Evolutionary conservation across 2,113 vertebrate genomes (phyloP).

Genomic region (Eleginops maclovinus): DNA sequence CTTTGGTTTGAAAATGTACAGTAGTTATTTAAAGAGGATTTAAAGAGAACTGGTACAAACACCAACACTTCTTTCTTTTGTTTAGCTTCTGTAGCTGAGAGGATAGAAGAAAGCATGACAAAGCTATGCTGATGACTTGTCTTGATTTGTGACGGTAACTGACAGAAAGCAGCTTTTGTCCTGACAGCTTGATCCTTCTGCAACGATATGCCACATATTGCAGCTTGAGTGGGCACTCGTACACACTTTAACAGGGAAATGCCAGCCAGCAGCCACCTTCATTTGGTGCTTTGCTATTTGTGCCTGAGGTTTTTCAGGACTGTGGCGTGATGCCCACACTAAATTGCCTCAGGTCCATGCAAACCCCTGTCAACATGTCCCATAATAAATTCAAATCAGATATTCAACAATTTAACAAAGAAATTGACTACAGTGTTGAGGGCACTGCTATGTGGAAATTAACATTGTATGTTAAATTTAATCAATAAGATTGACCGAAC

Average conservation of each 20-base stretch:
- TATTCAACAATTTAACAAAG: background rate
- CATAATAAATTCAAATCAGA: slow-evolving; percentile 33
- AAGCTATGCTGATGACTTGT: slow-evolving; percentile 23
- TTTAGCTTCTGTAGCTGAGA: background rate
- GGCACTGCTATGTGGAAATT: background rate
- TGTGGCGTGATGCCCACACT: slow-evolving; percentile 38
- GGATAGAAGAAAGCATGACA: slow-evolving; percentile 8
- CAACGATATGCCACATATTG: slow-evolving; percentile 67
- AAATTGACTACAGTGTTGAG: slow-evolving; percentile 4
- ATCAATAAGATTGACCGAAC: slow-evolving; percentile 43
- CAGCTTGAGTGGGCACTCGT: slow-evolving; percentile 63
- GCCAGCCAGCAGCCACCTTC: slow-evolving; percentile 68
- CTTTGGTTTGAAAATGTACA: slow-evolving; percentile 6
- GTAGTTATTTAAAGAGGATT: background rate
- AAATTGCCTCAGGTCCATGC: slow-evolving; percentile 40
- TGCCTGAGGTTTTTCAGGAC: slow-evolving; percentile 55
- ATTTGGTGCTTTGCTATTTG: slow-evolving; percentile 70
- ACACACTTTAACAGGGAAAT: slow-evolving; percentile 71
- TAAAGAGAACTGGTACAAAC: background rate
- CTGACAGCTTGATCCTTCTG: slow-evolving; percentile 68
- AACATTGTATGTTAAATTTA: background rate
- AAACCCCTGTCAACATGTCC: slow-evolving; percentile 21
- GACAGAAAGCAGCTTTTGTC: slow-evolving; percentile 51
- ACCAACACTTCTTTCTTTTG: background rate
- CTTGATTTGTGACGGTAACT: slow-evolving; percentile 43